phyloP scores from a whole-genome alignment of 2,888 invertebrate species.

The Ophion obscuratus region DNA sequence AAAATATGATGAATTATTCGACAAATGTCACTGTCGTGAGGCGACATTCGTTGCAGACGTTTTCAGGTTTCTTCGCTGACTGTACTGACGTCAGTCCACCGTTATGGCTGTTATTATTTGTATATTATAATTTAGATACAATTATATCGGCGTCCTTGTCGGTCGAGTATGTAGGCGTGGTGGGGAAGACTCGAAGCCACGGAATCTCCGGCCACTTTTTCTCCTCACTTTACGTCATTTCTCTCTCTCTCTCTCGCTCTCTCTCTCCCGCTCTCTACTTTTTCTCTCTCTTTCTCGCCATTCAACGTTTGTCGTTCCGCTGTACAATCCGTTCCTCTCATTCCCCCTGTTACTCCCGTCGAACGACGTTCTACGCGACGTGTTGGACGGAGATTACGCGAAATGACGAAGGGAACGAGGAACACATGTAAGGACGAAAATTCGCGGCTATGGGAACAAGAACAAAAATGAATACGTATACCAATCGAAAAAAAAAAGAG shows the following conservation, averaged over 20 bases:
- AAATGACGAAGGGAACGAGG: neutral
- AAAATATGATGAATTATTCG: neutral
- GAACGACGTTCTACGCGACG: neutral
- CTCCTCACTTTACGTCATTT: conserved; percentile 26
- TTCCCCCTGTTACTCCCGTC: no score
- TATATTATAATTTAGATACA: conserved; percentile 84
- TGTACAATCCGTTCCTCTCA: no score
- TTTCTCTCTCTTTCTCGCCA: neutral
- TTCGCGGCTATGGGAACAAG: no score
- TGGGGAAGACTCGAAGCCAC: conserved; percentile 51
- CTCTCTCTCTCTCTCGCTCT: conserved; percentile 30
- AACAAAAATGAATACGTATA: no score
- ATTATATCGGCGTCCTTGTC: conserved; percentile 82
- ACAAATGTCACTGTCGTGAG: neutral
- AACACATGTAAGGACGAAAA: conserved; percentile 36
- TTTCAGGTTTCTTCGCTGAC: conserved; percentile 70
- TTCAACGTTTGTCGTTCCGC: neutral
- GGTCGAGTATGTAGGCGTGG: conserved; percentile 67
- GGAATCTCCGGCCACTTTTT: conserved; percentile 51
- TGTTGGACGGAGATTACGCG: conserved; percentile 7
- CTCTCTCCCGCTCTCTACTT: conserved; percentile 33
- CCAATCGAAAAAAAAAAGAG: neutral
- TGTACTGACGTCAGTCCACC: conserved; percentile 84
- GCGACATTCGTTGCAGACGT: neutral
- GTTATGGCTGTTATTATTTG: conserved; percentile 84